These are phyloP conservation scores for Epizoanthus fatuus DNA, from an alignment of 92 coral and sea anemone species.

Conservation along the genomic window DNA sequence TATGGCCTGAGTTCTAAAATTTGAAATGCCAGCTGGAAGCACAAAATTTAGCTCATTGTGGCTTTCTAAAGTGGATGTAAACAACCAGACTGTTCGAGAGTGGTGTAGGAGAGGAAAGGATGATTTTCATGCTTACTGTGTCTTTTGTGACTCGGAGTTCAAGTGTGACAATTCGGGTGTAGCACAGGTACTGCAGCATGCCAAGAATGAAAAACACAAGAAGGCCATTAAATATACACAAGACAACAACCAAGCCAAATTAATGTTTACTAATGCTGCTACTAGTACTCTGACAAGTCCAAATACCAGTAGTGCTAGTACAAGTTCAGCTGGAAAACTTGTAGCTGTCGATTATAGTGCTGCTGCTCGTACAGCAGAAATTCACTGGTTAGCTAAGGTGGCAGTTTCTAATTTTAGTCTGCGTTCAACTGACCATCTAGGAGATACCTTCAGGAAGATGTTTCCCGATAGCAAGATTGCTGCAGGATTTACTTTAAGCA, in stretches of 20 bases:
- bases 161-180: slow-evolving; percentile 65
- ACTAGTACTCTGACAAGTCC: slow-evolving; percentile 32
- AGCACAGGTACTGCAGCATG: slow-evolving; percentile 53
- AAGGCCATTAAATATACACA: slow-evolving; percentile 33
- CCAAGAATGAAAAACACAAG: slow-evolving; percentile 46
- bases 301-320: slow-evolving; percentile 35
- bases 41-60: slow-evolving; percentile 58
- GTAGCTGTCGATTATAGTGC: slow-evolving; percentile 55
- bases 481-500: slow-evolving; percentile 52
- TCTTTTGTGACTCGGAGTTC: slow-evolving; percentile 60
- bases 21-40: slow-evolving; percentile 31
- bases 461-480: slow-evolving; percentile 65
- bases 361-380: slow-evolving; percentile 58
- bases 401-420: slow-evolving; percentile 62
- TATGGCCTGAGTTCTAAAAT: slow-evolving; percentile 20
- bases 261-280: slow-evolving; percentile 42
- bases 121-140: slow-evolving; percentile 71
- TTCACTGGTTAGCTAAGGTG: slow-evolving; percentile 63
- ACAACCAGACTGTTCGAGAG: slow-evolving; percentile 54
- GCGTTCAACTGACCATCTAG: slow-evolving; percentile 64
- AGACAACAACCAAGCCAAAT: slow-evolving; percentile 49
- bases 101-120: slow-evolving; percentile 66
- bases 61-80: slow-evolving; percentile 57
- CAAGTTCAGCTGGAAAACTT: slow-evolving; percentile 49
- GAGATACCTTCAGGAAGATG: slow-evolving; percentile 59